Evolutionary conservation across 2,888 invertebrate genomes (phyloP), one percentile per base, ranked within the genome.

Genomic region (Petrophora chlorosata): DNA sequence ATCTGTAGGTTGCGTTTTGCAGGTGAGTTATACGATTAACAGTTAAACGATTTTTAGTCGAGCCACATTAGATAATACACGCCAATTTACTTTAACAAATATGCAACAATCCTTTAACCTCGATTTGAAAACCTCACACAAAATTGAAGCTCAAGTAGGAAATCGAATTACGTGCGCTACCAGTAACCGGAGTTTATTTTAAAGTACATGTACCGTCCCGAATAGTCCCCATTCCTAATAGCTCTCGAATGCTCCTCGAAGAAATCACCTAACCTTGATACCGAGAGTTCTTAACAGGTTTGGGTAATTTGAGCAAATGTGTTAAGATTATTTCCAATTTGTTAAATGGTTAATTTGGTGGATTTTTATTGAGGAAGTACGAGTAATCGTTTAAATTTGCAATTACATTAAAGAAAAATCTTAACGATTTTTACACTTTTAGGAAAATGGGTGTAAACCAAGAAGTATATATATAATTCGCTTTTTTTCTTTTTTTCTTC

Each of bases 211-310:
- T 36, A 9, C 26, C 42, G 46, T 36, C 3, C 23, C 23, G 23
- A 1, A 33, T 19, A 35, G 34, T 49, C 19, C 40, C 19, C 36
- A 36, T 41, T 46, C 30, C 44, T 26, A 41, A 48, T 49, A 38
- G 55, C 58, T 59, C 66, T 67, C 53, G 54, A 64, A 66, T 59
- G 48, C 58, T 50, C 59, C 73, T 78, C 60, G 59, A 67, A 65
- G 70, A 73, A 74, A 75, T 73, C 75, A 73, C 75, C 64, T 68
- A 50, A 51, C 29, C 19, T 49, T 33, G 22, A 39, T 38, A 56
- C 59, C 59, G 53, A 36, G 22, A 8, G 14, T 5, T 8, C 28
- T 25, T 50, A 39, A 40, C 26, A 42, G 46, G 46, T 51, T 41
- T 51, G 10, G 28, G 45, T 42, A 51, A 46, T 51, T 51, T 51